Base-by-base conservation (phyloP, 2,113 vertebrate genomes). In the rabbit (Oryctolagus cuniculus) region DNA sequence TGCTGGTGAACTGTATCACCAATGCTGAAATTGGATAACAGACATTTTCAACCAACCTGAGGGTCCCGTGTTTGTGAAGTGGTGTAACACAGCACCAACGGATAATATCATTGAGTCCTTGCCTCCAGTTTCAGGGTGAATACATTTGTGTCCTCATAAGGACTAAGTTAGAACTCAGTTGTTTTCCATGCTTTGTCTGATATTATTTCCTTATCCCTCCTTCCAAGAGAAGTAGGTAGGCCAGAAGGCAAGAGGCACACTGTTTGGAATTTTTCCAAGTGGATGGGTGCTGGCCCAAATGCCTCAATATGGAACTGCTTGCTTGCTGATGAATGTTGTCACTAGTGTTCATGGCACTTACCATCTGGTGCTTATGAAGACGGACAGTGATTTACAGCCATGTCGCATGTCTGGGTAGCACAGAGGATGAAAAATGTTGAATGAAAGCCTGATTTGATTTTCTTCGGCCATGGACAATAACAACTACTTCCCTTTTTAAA, bases 241-340 rank as follows among this genome's bases (percentile, higher is more conserved):
- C 66, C 86, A 93, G 75, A 44, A 90, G 53, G 67, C 24, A 67
- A 24, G 85, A 58, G 67, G 82, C 94, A 61, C 10, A 49, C 22
- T 27, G 94, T 97, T 95, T 63, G 34, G 94, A 87, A 82, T 95
- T 27, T 25, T 96, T 95, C 97, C 97, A 96, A 96, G 96, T 95
- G 97, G 93, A 95, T 94, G 11, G 44, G 72, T 97, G 95, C 96
- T 97, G 92, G 95, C 17, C 0, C 87, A 83, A 97, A 95, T 13
- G 91, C 36, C 10, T 88, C 97, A 97, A 97, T 97, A 97, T 97
- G 97, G 96, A 97, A 92, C 61, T 15, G 85, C 78, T 98, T 97
- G 96, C 96, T 53, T 83, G 97, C 96, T 98, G 98, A 98, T 98
- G 97, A 97, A 98, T 98, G 98, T 95, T 98, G 97, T 98, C 97